Percentiles rank a stretch among this genome's conserved stretches.
Evolutionary conservation across 2,888 invertebrate species (phyloP).

Genomic region (Dascillus cervinus): DNA sequence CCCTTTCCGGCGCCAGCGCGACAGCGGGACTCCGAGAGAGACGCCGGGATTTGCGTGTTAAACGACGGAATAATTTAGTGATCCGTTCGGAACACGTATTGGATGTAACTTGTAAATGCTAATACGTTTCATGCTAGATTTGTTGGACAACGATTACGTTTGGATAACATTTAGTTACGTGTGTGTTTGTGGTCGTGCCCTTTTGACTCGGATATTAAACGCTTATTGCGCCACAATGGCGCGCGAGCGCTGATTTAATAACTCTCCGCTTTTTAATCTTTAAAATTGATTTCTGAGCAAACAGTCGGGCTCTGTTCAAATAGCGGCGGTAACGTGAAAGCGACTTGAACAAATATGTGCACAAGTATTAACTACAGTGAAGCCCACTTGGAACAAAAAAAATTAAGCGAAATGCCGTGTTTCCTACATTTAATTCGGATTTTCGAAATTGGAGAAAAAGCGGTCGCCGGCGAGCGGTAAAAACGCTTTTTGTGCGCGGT

Average conservation of each 20-base stretch:
- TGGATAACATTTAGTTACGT: conserved; percentile 13
- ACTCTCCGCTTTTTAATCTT: neutral
- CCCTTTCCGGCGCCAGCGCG: too few relatives aligned
- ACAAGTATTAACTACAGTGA: conserved; percentile 35
- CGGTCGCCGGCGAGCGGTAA: too few relatives aligned
- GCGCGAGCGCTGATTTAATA: too few relatives aligned
- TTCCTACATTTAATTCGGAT: too few relatives aligned
- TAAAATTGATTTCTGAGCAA: conserved; percentile 33
- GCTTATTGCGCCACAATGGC: too few relatives aligned
- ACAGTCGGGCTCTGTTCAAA: conserved; percentile 31
- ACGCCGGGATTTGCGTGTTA: conserved; percentile 12
- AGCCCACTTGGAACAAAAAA: conserved; percentile 23
- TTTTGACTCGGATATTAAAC: too few relatives aligned
- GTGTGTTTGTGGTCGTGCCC: conserved; percentile 11
- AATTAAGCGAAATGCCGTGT: conserved; percentile 33
- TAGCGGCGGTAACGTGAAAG: conserved; percentile 34
- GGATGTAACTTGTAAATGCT: conserved; percentile 16
- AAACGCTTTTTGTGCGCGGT: too few relatives aligned
- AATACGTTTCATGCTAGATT: conserved; percentile 13
- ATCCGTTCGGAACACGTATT: conserved; percentile 11
- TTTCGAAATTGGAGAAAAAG: too few relatives aligned
- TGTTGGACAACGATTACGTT: conserved; percentile 15
- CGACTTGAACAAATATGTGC: conserved; percentile 35
- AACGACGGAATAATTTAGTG: conserved; percentile 11
- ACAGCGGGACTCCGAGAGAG: too few relatives aligned